A percentile compares a stretch with the other conserved stretches of the same genome.
Conservation (phyloP, 2,797 vertebrate genomes). For the Paedocypris micromegethes region DNA sequence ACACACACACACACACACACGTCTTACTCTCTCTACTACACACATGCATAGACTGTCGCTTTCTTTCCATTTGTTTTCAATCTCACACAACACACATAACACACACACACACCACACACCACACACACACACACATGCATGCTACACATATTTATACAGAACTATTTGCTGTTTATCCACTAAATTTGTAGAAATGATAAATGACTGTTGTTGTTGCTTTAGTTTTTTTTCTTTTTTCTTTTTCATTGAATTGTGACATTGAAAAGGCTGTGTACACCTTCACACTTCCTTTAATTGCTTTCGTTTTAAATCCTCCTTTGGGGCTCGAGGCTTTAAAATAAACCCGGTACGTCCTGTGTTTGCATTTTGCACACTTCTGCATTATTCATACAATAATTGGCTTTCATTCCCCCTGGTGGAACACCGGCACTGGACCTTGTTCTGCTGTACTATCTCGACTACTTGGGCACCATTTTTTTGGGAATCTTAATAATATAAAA, state of each 20-base stretch:
- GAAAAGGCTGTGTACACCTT: conserved; percentile 37
- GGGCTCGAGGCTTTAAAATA: conserved; percentile 46
- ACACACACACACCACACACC: too few species aligned
- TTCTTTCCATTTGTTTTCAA: too few species aligned
- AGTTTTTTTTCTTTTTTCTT: conserved; percentile 4
- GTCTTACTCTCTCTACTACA: too few species aligned
- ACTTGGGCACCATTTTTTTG: too few species aligned
- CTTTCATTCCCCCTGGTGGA: conserved; percentile 40
- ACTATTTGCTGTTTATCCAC: too few species aligned
- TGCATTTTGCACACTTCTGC: conserved; percentile 52
- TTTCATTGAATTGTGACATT: conserved; percentile 12
- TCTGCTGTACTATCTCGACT: too few species aligned
- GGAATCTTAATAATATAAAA: too few species aligned
- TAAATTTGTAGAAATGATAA: too few species aligned
- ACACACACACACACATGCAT: too few species aligned
- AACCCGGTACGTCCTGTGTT: conserved; percentile 46
- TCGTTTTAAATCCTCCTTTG: conserved; percentile 39
- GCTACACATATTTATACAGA: too few species aligned
- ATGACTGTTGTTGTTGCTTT: neutral
- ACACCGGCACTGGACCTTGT: conserved; percentile 8
- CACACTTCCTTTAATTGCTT: conserved; percentile 45
- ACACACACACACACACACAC: neutral
- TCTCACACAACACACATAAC: too few species aligned
- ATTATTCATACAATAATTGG: conserved; percentile 57
- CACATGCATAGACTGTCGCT: too few species aligned